Conservation (phyloP, 1,140 invertebrate species). For the Carcinoscorpius rotundicauda region DNA sequence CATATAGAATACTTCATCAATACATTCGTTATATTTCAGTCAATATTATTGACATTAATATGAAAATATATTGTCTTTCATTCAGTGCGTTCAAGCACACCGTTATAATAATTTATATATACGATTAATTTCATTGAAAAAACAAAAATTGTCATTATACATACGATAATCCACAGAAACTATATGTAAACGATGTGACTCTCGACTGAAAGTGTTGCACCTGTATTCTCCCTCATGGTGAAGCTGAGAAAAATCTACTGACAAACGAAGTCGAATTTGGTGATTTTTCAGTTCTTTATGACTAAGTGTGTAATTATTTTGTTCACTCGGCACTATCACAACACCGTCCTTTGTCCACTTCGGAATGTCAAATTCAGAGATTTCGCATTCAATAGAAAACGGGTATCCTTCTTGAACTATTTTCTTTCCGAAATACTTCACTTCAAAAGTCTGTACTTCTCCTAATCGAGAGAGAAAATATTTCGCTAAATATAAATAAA, state of each 20-base stretch:
- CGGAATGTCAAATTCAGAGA: conserved; percentile 10
- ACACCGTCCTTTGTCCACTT: conserved; percentile 18
- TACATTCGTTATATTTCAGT: too few species aligned
- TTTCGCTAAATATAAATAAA: too few species aligned
- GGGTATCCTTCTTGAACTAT: conserved; percentile 13
- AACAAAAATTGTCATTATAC: too few species aligned
- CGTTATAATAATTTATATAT: too few species aligned
- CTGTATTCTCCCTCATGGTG: conserved; percentile 15
- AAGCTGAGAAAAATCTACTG: neutral
- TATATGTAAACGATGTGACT: neutral
- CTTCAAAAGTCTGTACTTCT: neutral
- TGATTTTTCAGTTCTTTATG: neutral
- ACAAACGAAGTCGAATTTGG: conserved; percentile 1
- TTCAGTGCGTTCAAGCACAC: too few species aligned
- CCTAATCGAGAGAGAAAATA: too few species aligned
- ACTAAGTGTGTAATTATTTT: neutral
- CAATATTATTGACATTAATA: too few species aligned
- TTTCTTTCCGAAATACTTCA: conserved; percentile 17
- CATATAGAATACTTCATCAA: too few species aligned
- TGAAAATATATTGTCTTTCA: too few species aligned
- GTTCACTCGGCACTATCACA: neutral
- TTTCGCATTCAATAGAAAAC: conserved; percentile 14
- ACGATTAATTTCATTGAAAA: too few species aligned
- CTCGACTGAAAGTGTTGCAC: conserved; percentile 7
- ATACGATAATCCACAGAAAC: too few species aligned